These are phyloP conservation scores for Petromus typicus DNA, from an alignment of 2,113 vertebrate genomes.

Conservation along the genomic window DNA sequence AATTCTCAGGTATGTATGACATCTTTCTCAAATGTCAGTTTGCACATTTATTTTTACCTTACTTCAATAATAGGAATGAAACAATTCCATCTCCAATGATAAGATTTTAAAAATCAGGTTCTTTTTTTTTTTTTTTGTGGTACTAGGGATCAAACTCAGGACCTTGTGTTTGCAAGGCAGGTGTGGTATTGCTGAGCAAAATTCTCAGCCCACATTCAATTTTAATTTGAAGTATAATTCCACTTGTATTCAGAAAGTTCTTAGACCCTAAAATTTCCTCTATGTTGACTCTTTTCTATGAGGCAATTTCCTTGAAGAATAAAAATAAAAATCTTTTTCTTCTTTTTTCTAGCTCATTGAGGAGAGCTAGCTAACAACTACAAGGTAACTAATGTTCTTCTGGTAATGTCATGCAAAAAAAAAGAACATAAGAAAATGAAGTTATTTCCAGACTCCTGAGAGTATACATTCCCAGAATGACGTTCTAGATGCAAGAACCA, in stretches of 20 bases:
- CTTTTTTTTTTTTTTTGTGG: neutral
- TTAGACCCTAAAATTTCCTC: neutral
- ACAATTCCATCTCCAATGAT: neutral
- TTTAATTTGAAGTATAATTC: slow-evolving; percentile 45
- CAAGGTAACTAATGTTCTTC: slow-evolving; percentile 3
- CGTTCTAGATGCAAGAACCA: slow-evolving; percentile 49
- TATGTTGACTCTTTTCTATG: neutral
- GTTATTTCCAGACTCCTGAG: neutral
- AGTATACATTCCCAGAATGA: neutral
- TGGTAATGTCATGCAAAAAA: slow-evolving; percentile 12
- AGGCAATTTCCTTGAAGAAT: neutral
- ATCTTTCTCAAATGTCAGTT: neutral
- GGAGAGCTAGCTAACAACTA: neutral
- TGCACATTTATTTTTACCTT: neutral
- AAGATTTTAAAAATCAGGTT: neutral
- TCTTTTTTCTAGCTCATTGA: neutral
- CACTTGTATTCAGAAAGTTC: neutral
- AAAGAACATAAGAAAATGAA: slow-evolving; percentile 50
- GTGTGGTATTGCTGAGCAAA: too few relatives aligned
- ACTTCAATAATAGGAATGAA: neutral
- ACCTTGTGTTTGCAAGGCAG: too few relatives aligned
- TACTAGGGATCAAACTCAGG: too few relatives aligned
- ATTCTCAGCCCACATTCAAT: neutral
- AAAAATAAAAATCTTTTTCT: neutral
- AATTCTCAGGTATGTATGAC: neutral